Evolutionary conservation across 1,140 invertebrate genomes (phyloP).

Genomic region (Diorhabda elongata): DNA sequence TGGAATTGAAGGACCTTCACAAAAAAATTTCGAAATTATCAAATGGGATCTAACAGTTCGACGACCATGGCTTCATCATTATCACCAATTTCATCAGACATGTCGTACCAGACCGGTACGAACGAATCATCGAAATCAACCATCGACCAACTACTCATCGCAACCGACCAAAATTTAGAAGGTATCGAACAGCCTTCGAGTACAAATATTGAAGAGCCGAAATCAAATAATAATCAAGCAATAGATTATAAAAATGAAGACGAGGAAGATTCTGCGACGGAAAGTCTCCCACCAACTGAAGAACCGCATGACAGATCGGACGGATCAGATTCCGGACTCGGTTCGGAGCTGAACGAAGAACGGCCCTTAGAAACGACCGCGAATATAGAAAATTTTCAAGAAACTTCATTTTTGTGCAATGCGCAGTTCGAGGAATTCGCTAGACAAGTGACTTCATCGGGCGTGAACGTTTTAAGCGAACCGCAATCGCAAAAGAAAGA

Average conservation of each 20-base stretch:
- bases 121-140: conserved; percentile 9
- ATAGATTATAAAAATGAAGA: conserved; percentile 23
- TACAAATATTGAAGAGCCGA: conserved; percentile 27
- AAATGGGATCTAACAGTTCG: conserved; percentile 25
- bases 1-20: too few species aligned
- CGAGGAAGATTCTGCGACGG: conserved; percentile 46
- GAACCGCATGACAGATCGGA: conserved; percentile 58
- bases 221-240: conserved; percentile 31
- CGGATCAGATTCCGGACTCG: conserved; percentile 74
- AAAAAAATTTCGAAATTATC: background rate
- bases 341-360: conserved; percentile 48
- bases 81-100: background rate
- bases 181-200: conserved; percentile 21
- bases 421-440: conserved; percentile 33
- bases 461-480: conserved; percentile 33
- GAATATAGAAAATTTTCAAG: conserved; percentile 51
- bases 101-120: background rate
- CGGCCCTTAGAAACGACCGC: conserved; percentile 45
- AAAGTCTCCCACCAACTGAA: conserved; percentile 42
- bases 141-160: background rate
- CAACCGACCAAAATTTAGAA: conserved; percentile 2
- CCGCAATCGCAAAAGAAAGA: conserved; percentile 24
- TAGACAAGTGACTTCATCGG: conserved; percentile 24
- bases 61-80: conserved; percentile 4
- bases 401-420: conserved; percentile 52